These are phyloP conservation scores for Palloptera scutellata DNA, from an alignment of 2,888 invertebrate genomes.

Conservation along the genomic window DNA sequence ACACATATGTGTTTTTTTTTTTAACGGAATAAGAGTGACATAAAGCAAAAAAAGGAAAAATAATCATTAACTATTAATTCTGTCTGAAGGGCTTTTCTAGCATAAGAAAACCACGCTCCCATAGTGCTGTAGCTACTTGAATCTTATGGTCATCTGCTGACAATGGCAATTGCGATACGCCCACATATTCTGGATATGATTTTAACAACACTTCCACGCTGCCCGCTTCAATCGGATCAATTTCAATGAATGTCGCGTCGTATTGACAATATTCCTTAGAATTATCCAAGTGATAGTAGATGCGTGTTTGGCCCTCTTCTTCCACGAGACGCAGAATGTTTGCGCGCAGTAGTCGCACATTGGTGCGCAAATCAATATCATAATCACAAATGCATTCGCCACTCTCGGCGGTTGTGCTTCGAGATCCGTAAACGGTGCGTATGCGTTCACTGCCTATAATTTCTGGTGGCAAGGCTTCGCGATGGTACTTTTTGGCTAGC, in stretches of 20 bases:
- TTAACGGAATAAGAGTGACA: too few species aligned
- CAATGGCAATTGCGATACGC: slow-evolving; percentile 76
- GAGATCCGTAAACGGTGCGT: slow-evolving; percentile 77
- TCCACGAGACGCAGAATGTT: slow-evolving; percentile 70
- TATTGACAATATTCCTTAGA: slow-evolving; percentile 84
- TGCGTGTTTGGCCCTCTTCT: slow-evolving; percentile 69
- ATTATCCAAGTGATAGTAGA: slow-evolving; percentile 88
- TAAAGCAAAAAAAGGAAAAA: too few species aligned
- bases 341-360: slow-evolving; percentile 69
- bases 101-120: slow-evolving; percentile 84
- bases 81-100: slow-evolving; percentile 65
- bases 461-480: slow-evolving; percentile 87
- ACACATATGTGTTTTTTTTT: too few species aligned
- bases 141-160: slow-evolving; percentile 73
- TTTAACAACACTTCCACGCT: slow-evolving; percentile 76
- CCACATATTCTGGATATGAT: slow-evolving; percentile 79
- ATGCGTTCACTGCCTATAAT: slow-evolving; percentile 72
- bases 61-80: background rate
- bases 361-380: slow-evolving; percentile 65
- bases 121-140: slow-evolving; percentile 74
- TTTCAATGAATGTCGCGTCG: slow-evolving; percentile 79
- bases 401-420: slow-evolving; percentile 70
- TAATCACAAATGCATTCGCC: slow-evolving; percentile 64
- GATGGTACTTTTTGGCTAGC: slow-evolving; percentile 83
- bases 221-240: slow-evolving; percentile 73